Conservation (phyloP, 2,797 vertebrate species). For the Cygnus olor region DNA sequence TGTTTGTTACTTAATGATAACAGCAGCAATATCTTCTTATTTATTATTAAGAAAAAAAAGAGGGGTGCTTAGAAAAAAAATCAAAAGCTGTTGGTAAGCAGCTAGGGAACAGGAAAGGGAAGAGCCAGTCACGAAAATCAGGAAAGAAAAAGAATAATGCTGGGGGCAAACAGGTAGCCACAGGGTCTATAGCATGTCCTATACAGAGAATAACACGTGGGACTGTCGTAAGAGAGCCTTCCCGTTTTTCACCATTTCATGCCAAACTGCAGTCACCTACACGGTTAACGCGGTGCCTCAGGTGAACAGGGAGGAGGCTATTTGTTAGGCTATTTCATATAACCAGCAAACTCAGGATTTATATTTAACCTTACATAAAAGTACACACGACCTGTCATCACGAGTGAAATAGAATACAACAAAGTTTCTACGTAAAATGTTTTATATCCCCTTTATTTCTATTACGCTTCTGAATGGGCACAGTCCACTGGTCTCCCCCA, state of each 20-base stretch:
- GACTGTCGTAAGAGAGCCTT: background rate
- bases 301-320: background rate
- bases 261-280: background rate
- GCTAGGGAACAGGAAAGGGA: background rate
- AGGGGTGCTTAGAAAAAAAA: background rate
- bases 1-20: background rate
- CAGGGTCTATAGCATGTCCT: background rate
- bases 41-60: background rate
- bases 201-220: background rate
- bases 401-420: background rate
- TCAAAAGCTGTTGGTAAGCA: background rate
- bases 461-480: background rate
- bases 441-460: background rate
- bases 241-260: background rate
- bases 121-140: background rate
- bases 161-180: background rate
- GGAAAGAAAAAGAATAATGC: background rate
- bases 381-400: background rate
- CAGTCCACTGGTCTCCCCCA: background rate
- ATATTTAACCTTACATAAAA: background rate
- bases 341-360: background rate
- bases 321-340: background rate
- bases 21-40: background rate
- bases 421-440: background rate
- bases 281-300: background rate